Conservation (phyloP, 64 coral and sea anemone species). For the Montipora cactus region DNA sequence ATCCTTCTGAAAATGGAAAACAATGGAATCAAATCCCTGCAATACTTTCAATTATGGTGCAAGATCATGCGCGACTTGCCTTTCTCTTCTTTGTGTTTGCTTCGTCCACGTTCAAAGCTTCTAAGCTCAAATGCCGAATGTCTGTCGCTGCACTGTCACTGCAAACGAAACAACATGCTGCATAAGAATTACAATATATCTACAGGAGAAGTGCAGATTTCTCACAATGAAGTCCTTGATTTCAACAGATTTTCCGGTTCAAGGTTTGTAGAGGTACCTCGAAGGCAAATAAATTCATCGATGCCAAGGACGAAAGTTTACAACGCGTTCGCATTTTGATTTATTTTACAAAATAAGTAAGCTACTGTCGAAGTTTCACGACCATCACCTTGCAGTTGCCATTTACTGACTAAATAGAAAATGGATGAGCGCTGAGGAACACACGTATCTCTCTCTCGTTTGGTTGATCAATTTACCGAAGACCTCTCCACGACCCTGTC, state of each 20-base stretch:
- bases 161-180: not conserved
- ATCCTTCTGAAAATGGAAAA: constrained; percentile 23
- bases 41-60: not conserved
- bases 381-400: constrained; percentile 47
- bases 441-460: not conserved
- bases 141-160: constrained; percentile 40
- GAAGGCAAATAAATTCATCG: not conserved
- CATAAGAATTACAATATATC: not conserved
- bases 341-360: constrained; percentile 28
- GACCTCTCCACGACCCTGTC: constrained; percentile 7
- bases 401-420: constrained; percentile 22
- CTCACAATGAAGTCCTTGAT: not conserved
- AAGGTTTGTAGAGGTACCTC: not conserved
- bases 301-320: constrained; percentile 28
- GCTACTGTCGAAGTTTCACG: not conserved
- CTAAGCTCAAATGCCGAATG: constrained; percentile 23
- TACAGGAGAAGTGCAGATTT: not conserved
- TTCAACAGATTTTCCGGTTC: not conserved
- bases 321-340: not conserved
- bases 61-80: not conserved
- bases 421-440: not conserved
- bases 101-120: not conserved
- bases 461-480: too few relatives aligned
- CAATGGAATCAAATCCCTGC: not conserved
- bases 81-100: constrained; percentile 26